A percentile compares a stretch with the other conserved stretches of the same genome.
Evolutionary conservation across 2,797 vertebrate genomes (phyloP).

Genomic region (Pseudochirops cupreus): DNA sequence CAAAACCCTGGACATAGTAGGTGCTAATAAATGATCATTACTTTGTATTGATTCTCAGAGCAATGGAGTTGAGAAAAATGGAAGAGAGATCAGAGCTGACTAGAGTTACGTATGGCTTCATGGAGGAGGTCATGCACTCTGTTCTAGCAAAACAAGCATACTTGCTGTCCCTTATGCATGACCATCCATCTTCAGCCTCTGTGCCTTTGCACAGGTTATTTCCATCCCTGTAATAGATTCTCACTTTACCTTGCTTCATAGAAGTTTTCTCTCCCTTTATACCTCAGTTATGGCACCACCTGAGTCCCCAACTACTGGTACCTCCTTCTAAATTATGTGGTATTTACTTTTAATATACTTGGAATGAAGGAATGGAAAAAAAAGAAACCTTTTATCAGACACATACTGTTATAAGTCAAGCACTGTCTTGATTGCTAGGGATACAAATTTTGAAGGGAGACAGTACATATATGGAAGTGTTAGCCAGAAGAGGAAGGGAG

Average conservation of each 20-base stretch:
- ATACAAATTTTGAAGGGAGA: background rate
- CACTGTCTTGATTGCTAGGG: background rate
- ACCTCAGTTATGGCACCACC: background rate
- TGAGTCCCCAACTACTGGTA: background rate
- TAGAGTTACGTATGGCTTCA: background rate
- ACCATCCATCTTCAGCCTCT: background rate
- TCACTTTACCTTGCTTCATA: background rate
- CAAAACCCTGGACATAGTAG: background rate
- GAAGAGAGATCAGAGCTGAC: background rate
- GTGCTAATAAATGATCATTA: background rate
- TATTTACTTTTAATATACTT: background rate
- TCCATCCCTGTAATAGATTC: background rate
- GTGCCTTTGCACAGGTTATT: background rate
- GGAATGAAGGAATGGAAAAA: background rate
- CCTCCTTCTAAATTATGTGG: background rate
- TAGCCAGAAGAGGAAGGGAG: background rate
- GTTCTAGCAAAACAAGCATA: background rate
- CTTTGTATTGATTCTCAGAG: background rate
- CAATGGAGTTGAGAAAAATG: background rate
- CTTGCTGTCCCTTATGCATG: background rate
- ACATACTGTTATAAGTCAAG: background rate
- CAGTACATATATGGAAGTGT: background rate
- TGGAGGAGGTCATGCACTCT: background rate
- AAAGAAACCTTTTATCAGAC: background rate
- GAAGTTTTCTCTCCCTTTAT: background rate